These are phyloP conservation scores for Coracias cyanogaster DNA, from an alignment of 2,797 vertebrate genomes.

Conservation along the genomic window DNA sequence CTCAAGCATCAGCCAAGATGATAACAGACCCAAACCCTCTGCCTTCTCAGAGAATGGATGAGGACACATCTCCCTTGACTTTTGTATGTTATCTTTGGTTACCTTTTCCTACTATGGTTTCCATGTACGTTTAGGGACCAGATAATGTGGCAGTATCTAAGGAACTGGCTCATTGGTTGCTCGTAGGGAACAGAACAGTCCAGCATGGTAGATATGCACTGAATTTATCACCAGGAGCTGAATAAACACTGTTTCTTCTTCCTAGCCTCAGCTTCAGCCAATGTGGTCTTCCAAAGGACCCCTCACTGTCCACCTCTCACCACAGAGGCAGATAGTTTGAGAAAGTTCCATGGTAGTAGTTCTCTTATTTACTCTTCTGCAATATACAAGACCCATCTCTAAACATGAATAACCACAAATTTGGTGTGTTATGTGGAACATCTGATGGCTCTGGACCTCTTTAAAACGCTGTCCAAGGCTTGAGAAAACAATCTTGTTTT, in stretches of 20 bases:
- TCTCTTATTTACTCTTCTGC: not conserved
- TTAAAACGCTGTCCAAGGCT: not conserved
- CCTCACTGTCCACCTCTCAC: not conserved
- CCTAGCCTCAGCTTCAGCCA: not conserved
- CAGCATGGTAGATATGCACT: not conserved
- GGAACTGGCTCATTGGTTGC: not conserved
- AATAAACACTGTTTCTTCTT: not conserved
- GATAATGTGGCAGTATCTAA: not conserved
- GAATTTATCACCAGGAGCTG: not conserved
- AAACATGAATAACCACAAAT: not conserved
- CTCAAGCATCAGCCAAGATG: not conserved
- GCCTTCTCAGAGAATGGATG: not conserved
- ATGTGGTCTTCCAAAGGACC: not conserved
- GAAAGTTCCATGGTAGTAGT: not conserved
- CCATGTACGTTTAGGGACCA: not conserved
- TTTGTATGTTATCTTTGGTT: not conserved
- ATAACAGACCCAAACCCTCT: not conserved
- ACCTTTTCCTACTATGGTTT: not conserved
- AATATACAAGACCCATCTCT: not conserved
- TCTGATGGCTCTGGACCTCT: accelerated
- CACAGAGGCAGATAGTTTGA: not conserved
- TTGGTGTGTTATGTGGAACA: accelerated
- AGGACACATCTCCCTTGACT: not conserved
- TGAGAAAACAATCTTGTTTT: not conserved
- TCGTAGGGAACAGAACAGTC: not conserved